Evolutionary conservation across 2,888 invertebrate genomes (phyloP).

Genomic region (Xestia sexstrigata): DNA sequence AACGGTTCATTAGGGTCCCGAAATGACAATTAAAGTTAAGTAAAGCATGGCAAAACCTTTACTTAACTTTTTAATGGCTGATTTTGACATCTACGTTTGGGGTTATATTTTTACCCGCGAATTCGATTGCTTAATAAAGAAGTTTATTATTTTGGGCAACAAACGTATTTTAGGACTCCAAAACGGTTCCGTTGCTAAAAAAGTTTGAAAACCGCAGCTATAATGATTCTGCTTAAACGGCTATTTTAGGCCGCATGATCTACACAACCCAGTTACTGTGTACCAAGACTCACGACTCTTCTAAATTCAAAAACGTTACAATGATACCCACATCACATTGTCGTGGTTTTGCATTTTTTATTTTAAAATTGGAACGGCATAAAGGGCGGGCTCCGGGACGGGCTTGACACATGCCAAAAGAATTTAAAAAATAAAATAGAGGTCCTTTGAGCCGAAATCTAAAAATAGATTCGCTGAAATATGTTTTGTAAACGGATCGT

Average conservation of each 20-base stretch:
- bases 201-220: too few relatives aligned
- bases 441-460: constrained; percentile 9
- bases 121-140: too few relatives aligned
- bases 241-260: too few relatives aligned
- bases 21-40: too few relatives aligned
- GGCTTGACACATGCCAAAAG: constrained; percentile 5
- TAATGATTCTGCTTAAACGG: neutral
- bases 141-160: too few relatives aligned
- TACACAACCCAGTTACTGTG: neutral
- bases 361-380: constrained; percentile 13
- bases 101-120: too few relatives aligned
- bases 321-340: neutral
- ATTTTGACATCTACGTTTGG: too few relatives aligned
- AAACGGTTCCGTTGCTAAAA: too few relatives aligned
- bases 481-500: neutral
- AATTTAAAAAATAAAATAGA: neutral
- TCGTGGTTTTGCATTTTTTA: neutral
- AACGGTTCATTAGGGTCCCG: too few relatives aligned
- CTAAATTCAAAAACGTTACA: neutral
- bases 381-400: neutral
- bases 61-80: too few relatives aligned
- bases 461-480: constrained; percentile 9
- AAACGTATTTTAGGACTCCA: too few relatives aligned
- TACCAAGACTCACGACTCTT: neutral
- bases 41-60: too few relatives aligned